Base-by-base conservation (phyloP, 2,888 invertebrate genomes). In the Notocelia uddmanniana region DNA sequence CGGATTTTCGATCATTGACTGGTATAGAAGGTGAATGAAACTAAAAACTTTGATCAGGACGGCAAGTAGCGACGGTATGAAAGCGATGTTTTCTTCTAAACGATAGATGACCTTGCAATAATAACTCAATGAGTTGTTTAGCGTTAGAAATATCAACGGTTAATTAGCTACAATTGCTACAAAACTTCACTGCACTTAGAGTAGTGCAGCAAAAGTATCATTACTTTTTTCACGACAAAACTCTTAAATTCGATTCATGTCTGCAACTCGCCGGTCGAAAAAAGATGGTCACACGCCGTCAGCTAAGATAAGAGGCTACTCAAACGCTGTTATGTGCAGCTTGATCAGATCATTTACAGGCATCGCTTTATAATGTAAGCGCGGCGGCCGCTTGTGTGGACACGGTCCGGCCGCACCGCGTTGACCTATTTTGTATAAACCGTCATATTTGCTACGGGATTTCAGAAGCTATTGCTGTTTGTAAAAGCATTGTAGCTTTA, bases 241-340 rank as follows among this genome's bases (percentile, higher is more conserved):
- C 45, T 55, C 72, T 68, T n/a, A n/a, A n/a, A n/a, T 64, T 62
- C 68, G 72, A 68, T 68, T 72, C 68, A 72, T 72, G 62, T 62
- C 18, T 31, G 45, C 45, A 71, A 48, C 45, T 34, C 54, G 72
- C 45, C 72, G 62, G 72, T 57, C 72, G 45, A 54, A 66, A 71
- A 69, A 68, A 37, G 50, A 37, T 58, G 45, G 59, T 60, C 19
- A 55, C 37, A n/a, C 23, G 23, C 50, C 75, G 75, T 78, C 75
- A 74, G 76, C 76, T 77, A 79, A 78, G 79, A 73, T 69, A 57
- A 73, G 58, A 34, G 73, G 54, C 60, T 55, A 62, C 72, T 72
- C 68, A 41, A 55, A 18, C 72, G 76, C 75, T 76, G 76, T 79
- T 77, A 76, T 78, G 75, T 76, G 74, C 75, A 74, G 52, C 68